These are phyloP conservation scores for Platycercus adscitus DNA, from an alignment of 2,113 vertebrate genomes.

Conservation along the genomic window DNA sequence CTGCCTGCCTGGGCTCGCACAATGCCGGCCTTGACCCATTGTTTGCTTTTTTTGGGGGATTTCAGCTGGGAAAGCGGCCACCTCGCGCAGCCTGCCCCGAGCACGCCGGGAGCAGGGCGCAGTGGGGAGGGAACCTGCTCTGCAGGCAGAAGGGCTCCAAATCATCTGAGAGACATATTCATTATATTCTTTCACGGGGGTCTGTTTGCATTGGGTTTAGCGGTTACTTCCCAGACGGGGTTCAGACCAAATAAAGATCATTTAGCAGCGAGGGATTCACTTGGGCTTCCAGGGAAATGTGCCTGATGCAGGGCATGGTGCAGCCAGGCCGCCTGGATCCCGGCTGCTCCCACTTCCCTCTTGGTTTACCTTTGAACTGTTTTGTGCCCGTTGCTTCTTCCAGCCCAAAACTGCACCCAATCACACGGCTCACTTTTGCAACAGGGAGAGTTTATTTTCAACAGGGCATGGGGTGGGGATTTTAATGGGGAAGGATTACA, in stretches of 20 bases:
- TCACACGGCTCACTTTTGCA: constrained; percentile 26
- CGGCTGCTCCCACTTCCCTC: not conserved
- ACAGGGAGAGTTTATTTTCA: constrained; percentile 61
- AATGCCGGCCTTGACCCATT: constrained; percentile 63
- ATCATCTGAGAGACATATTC: constrained; percentile 59
- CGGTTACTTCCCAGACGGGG: constrained; percentile 56
- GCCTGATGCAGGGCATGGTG: not conserved
- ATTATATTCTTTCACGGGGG: constrained; percentile 63
- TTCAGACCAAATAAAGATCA: constrained; percentile 58
- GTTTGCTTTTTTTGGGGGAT: constrained; percentile 42
- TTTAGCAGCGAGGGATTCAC: constrained; percentile 29
- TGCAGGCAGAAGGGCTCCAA: constrained; percentile 56
- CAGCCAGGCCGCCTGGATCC: not conserved
- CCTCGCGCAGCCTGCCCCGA: constrained; percentile 33
- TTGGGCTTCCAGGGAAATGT: constrained; percentile 26
- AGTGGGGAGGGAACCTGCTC: constrained; percentile 38
- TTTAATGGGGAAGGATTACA: constrained; percentile 26
- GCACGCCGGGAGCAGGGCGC: constrained; percentile 34
- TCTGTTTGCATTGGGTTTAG: constrained; percentile 66
- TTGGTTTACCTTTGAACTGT: not conserved
- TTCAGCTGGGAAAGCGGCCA: constrained; percentile 64
- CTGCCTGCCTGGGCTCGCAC: constrained; percentile 55
- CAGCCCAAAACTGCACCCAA: not conserved
- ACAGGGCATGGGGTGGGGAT: not conserved
- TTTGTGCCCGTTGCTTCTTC: not conserved